These are phyloP conservation scores for Actias luna DNA, from an alignment of 2,888 invertebrate species.

Conservation along the genomic window DNA sequence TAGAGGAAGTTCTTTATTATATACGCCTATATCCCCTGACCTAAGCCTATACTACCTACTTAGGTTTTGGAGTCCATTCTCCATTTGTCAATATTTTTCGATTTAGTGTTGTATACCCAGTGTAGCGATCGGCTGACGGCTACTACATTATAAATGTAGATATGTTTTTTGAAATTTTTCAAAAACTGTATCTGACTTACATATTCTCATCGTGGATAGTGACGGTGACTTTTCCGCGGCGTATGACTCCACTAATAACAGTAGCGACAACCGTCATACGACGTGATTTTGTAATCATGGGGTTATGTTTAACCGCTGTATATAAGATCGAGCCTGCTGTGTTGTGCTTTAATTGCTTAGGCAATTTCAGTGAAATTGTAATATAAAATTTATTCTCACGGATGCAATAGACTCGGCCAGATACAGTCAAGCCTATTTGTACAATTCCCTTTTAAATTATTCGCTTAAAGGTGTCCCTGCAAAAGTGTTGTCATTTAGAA, in stretches of 20 bases:
- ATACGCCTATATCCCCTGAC: too few species aligned
- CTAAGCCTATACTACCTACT: too few species aligned
- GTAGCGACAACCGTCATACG: background rate
- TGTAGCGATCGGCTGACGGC: too few species aligned
- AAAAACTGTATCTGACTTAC: background rate
- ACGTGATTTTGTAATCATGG: constrained; percentile 2
- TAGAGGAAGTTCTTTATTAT: too few species aligned
- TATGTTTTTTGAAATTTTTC: background rate
- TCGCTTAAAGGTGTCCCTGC: background rate
- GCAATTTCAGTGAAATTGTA: constrained; percentile 1
- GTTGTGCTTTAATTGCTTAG: constrained; percentile 5
- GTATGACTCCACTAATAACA: constrained; percentile 1
- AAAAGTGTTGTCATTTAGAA: background rate
- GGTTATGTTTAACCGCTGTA: constrained; percentile 3
- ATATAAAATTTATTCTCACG: constrained; percentile 4
- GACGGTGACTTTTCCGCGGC: background rate
- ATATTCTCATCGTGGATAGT: background rate
- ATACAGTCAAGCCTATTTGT: background rate
- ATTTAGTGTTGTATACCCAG: too few species aligned
- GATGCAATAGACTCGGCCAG: background rate
- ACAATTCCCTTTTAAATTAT: background rate
- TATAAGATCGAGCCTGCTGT: constrained; percentile 1
- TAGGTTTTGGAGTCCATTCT: too few species aligned
- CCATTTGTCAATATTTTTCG: too few species aligned
- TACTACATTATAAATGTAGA: too few species aligned